A percentile compares a stretch with the other conserved stretches of the same genome.
These are phyloP conservation scores for Saturnia pavonia DNA, from an alignment of 2,888 invertebrate genomes.

Conservation along the genomic window DNA sequence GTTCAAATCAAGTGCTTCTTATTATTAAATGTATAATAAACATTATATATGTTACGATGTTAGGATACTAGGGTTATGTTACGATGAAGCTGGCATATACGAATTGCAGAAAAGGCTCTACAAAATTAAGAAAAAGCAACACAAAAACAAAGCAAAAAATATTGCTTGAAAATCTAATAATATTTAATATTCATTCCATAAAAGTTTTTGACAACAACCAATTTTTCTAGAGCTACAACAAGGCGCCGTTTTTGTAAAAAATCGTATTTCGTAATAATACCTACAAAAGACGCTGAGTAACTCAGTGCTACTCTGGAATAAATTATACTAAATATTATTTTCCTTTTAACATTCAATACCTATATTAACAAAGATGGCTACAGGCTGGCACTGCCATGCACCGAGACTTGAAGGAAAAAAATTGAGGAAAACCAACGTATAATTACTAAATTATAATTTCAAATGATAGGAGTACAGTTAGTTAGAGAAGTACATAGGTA, in stretches of 20 bases:
- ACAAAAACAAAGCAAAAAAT: too few species aligned
- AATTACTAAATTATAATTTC: background rate
- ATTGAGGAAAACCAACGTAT: slow-evolving; percentile 11
- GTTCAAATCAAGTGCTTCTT: too few species aligned
- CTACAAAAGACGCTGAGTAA: background rate
- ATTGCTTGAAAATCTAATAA: too few species aligned
- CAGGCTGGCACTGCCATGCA: slow-evolving; percentile 21
- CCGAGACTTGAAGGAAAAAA: slow-evolving; percentile 25
- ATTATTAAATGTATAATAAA: too few species aligned
- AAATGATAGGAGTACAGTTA: background rate
- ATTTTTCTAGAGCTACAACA: too few species aligned
- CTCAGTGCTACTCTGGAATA: background rate
- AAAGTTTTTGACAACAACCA: too few species aligned
- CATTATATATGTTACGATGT: too few species aligned
- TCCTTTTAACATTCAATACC: background rate
- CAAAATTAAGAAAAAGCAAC: too few species aligned
- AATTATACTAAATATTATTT: background rate
- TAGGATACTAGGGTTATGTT: too few species aligned
- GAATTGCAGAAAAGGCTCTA: too few species aligned
- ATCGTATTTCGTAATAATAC: background rate
- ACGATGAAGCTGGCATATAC: too few species aligned
- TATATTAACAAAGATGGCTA: background rate
- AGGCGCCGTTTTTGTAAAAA: background rate
- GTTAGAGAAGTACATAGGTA: background rate
- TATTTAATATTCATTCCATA: too few species aligned